Percentiles rank a stretch among this genome's conserved stretches.
Evolutionary conservation across 2,113 vertebrate species (phyloP).

Genomic region (Limanda limanda): DNA sequence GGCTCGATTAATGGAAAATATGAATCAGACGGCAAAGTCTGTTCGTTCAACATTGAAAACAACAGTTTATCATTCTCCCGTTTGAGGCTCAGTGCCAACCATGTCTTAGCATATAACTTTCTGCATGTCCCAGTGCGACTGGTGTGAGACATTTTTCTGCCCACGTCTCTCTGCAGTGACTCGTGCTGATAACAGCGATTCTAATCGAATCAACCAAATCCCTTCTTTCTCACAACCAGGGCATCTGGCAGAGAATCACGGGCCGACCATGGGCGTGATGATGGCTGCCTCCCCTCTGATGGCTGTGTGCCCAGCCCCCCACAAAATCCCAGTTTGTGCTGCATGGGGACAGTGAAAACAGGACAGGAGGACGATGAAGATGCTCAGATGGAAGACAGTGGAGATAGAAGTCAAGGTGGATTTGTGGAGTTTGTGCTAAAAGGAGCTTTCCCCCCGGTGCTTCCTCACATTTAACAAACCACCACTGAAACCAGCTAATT

Average conservation of each 20-base stretch:
- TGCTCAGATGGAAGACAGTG: constrained; percentile 44
- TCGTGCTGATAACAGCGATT: constrained; percentile 16
- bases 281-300: constrained; percentile 12
- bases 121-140: background rate
- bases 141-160: constrained; percentile 36
- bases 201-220: background rate
- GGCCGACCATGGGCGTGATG: background rate
- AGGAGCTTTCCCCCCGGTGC: background rate
- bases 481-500: constrained; percentile 9
- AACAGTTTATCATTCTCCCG: no score
- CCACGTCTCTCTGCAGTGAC: background rate
- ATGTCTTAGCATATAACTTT: no score
- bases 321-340: constrained; percentile 16
- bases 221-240: background rate
- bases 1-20: no score
- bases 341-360: constrained; percentile 22
- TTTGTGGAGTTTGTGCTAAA: background rate
- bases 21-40: no score
- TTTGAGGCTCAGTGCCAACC: no score
- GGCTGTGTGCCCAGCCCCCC: no score
- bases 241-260: background rate
- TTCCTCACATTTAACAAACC: constrained; percentile 29
- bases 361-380: constrained; percentile 27
- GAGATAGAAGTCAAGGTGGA: background rate
- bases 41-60: no score